Evolutionary conservation across 2,797 vertebrate species (phyloP).

Genomic region (Scolopax bukidnonensis): DNA sequence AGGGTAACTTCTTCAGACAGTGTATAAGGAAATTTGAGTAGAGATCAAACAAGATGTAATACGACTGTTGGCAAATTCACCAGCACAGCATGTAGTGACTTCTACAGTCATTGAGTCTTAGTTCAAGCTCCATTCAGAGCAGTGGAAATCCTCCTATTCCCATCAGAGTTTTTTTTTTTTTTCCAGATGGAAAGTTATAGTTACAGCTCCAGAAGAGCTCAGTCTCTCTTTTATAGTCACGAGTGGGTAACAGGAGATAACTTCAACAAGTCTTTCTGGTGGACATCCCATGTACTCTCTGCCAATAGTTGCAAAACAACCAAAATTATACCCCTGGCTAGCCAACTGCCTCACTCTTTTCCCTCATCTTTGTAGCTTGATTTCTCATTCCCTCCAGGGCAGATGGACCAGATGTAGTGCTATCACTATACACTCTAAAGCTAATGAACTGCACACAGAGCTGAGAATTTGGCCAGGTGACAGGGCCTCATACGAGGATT

Average conservation of each 20-base stretch:
- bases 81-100: neutral
- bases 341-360: neutral
- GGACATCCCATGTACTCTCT: neutral
- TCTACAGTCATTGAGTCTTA: neutral
- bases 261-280: neutral
- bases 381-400: neutral
- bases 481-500: neutral
- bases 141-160: neutral
- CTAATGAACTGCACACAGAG: neutral
- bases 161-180: neutral
- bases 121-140: neutral
- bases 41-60: conserved; percentile 27
- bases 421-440: neutral
- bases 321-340: neutral
- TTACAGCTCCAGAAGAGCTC: neutral
- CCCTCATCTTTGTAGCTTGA: neutral
- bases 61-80: neutral
- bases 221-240: neutral
- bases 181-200: neutral
- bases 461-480: neutral
- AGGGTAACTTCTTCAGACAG: conserved; percentile 26
- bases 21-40: neutral
- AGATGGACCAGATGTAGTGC: neutral
- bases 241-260: neutral
- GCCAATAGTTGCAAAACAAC: neutral